Conservation (phyloP, 2,797 vertebrate genomes). For the Danio aesculapii region DNA sequence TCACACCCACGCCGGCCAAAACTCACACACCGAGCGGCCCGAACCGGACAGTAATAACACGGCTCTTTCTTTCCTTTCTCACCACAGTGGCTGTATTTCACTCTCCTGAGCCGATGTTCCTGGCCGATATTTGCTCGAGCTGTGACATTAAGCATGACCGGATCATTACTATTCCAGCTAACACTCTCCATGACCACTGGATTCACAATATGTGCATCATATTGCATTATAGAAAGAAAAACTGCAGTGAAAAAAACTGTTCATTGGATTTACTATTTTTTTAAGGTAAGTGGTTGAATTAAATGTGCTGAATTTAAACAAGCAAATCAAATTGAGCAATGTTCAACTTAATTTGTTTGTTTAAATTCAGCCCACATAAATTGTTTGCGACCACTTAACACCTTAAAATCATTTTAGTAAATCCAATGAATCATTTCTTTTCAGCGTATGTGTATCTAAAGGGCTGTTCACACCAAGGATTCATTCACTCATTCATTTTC, state of each 20-base stretch:
- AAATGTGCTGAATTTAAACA: too few species aligned
- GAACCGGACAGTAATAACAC: constrained; percentile 52
- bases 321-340: too few species aligned
- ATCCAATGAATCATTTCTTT: too few species aligned
- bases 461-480: too few species aligned
- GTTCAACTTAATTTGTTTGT: too few species aligned
- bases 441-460: too few species aligned
- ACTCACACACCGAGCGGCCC: constrained; percentile 68
- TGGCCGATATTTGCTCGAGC: constrained; percentile 10
- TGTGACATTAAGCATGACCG: constrained; percentile 46
- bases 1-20: constrained; percentile 68
- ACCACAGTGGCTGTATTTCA: constrained; percentile 32
- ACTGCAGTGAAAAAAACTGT: not conserved
- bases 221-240: not conserved
- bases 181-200: not conserved
- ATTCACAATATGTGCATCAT: not conserved
- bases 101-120: constrained; percentile 33
- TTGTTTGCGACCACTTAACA: too few species aligned
- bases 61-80: constrained; percentile 40
- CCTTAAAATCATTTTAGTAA: too few species aligned
- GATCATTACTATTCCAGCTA: not conserved
- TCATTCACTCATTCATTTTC: too few species aligned
- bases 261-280: too few species aligned
- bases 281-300: too few species aligned
- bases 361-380: too few species aligned